These are phyloP conservation scores for Adelphocoris suturalis DNA, from an alignment of 2,888 invertebrate species.

Conservation along the genomic window DNA sequence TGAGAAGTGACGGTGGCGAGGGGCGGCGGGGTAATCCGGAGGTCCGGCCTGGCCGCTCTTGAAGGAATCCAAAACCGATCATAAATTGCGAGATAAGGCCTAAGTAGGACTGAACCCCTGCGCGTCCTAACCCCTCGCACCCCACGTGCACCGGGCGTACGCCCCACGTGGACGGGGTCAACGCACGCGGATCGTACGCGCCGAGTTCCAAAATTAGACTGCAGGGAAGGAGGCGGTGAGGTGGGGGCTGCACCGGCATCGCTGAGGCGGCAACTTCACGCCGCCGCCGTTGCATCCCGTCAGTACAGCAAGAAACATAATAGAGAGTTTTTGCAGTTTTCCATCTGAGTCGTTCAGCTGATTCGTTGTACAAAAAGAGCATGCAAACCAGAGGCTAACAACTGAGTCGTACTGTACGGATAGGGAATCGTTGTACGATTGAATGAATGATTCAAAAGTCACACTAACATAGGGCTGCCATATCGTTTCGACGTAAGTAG, in stretches of 20 bases:
- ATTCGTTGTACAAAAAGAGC: too few species aligned
- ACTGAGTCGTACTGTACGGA: too few species aligned
- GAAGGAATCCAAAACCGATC: constrained; percentile 52
- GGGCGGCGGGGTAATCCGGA: neutral
- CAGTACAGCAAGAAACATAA: too few species aligned
- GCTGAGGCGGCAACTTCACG: neutral
- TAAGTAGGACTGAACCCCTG: constrained; percentile 5
- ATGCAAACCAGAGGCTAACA: too few species aligned
- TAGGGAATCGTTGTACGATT: too few species aligned
- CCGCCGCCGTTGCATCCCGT: too few species aligned
- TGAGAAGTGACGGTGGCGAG: too few species aligned
- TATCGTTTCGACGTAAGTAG: too few species aligned
- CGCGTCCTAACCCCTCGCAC: neutral
- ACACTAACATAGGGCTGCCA: too few species aligned
- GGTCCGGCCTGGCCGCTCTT: constrained; percentile 9
- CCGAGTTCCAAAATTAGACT: constrained; percentile 22
- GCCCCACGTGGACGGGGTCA: constrained; percentile 48
- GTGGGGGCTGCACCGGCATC: constrained; percentile 20
- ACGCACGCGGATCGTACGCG: constrained; percentile 40
- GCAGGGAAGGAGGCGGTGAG: neutral
- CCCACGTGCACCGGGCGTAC: constrained; percentile 27
- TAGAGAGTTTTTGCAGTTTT: too few species aligned
- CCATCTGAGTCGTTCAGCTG: too few species aligned
- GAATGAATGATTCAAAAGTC: too few species aligned
- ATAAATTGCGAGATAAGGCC: constrained; percentile 39